Evolutionary conservation across 2,113 vertebrate species (phyloP).

Genomic region (Mesembrinibis cayennensis): DNA sequence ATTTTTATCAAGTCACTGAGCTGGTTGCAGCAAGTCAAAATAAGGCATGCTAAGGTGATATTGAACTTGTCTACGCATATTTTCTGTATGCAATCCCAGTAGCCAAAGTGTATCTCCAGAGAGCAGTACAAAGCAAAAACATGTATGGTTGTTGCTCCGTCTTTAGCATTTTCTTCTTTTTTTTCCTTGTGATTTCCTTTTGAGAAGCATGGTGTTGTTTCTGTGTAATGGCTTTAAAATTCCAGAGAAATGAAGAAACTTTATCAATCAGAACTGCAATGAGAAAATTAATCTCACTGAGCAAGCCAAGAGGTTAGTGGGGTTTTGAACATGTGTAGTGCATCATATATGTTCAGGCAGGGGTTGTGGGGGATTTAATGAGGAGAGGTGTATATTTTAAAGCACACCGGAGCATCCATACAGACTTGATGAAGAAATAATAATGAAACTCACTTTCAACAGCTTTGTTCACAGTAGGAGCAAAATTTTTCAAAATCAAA

Average conservation of each 20-base stretch:
- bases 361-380: background rate
- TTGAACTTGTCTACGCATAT: background rate
- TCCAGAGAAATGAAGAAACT: background rate
- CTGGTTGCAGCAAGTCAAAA: background rate
- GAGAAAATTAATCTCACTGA: background rate
- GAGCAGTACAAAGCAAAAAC: background rate
- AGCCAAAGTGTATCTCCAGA: background rate
- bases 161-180: background rate
- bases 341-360: background rate
- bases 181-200: background rate
- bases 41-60: background rate
- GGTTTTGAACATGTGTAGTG: background rate
- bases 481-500: background rate
- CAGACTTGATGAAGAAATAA: background rate
- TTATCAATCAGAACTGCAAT: background rate
- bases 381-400: background rate
- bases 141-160: background rate
- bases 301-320: background rate
- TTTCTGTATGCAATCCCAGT: background rate
- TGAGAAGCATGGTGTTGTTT: background rate
- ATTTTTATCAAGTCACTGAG: background rate
- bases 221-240: background rate
- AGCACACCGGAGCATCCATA: background rate
- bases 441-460: background rate
- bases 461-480: constrained; percentile 25